Evolutionary conservation across 2,113 vertebrate species (phyloP).

Genomic region (Xenus cinereus): DNA sequence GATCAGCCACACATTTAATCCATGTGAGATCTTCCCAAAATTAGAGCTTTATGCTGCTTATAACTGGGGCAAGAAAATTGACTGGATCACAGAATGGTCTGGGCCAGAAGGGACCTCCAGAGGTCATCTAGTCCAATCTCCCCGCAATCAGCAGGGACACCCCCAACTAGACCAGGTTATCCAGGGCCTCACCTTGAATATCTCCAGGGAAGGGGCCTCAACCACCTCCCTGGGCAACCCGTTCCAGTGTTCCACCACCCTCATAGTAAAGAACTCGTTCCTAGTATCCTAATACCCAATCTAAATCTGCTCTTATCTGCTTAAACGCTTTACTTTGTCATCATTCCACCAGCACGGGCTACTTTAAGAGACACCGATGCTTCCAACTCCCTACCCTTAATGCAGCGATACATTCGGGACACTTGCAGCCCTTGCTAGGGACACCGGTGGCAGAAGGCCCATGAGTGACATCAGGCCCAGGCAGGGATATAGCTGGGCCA

Average conservation of each 20-base stretch:
- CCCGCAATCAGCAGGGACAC: too few relatives aligned
- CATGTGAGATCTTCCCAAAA: background rate
- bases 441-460: background rate
- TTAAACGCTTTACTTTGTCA: background rate
- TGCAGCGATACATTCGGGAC: accelerated
- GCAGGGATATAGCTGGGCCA: background rate
- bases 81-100: too few relatives aligned
- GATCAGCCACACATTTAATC: background rate
- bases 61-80: background rate
- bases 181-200: too few relatives aligned
- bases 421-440: background rate
- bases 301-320: too few relatives aligned
- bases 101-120: too few relatives aligned
- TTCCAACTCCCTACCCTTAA: background rate
- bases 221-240: too few relatives aligned
- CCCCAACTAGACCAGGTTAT: too few relatives aligned
- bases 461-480: background rate
- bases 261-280: too few relatives aligned
- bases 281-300: too few relatives aligned
- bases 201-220: too few relatives aligned
- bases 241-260: too few relatives aligned
- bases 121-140: too few relatives aligned
- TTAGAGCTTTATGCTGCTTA: background rate
- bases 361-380: background rate
- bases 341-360: background rate